Evolutionary conservation across 1,140 invertebrate genomes (phyloP).

Genomic region (Olivierus martensii): DNA sequence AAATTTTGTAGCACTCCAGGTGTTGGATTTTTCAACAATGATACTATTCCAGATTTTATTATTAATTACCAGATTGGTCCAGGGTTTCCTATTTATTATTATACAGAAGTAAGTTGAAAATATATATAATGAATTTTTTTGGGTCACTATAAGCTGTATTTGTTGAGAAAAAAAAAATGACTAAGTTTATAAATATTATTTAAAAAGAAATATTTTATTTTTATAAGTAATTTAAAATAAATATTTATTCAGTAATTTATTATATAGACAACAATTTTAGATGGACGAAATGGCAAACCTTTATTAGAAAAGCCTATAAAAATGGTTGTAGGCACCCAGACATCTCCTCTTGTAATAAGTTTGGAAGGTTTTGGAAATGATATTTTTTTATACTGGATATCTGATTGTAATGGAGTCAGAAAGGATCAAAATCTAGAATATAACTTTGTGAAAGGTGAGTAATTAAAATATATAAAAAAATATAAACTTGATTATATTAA

Average conservation of each 20-base stretch:
- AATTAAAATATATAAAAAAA: too few species aligned
- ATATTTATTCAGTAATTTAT: neutral
- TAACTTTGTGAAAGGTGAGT: conserved; percentile 14
- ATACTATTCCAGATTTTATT: conserved; percentile 66
- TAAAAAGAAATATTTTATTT: too few species aligned
- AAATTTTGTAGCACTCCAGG: conserved; percentile 50
- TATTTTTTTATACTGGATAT: conserved; percentile 57
- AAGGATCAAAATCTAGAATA: conserved; percentile 10
- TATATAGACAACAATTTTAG: conserved; percentile 45
- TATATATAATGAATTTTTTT: too few species aligned
- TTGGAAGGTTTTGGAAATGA: conserved; percentile 50
- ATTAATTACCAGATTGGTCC: conserved; percentile 61
- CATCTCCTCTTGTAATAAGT: conserved; percentile 47
- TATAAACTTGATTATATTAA: too few species aligned
- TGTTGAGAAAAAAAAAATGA: too few species aligned
- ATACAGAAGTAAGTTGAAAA: conserved; percentile 43
- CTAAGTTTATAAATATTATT: too few species aligned
- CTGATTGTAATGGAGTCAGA: conserved; percentile 40
- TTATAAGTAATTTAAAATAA: too few species aligned
- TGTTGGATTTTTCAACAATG: conserved; percentile 65
- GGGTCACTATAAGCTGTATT: too few species aligned
- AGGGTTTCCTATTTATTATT: conserved; percentile 59
- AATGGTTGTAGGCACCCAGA: conserved; percentile 49
- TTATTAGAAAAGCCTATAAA: conserved; percentile 45
- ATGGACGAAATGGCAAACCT: conserved; percentile 49